Evolutionary conservation across 2,888 invertebrate species (phyloP).

Genomic region (Selenia dentaria): DNA sequence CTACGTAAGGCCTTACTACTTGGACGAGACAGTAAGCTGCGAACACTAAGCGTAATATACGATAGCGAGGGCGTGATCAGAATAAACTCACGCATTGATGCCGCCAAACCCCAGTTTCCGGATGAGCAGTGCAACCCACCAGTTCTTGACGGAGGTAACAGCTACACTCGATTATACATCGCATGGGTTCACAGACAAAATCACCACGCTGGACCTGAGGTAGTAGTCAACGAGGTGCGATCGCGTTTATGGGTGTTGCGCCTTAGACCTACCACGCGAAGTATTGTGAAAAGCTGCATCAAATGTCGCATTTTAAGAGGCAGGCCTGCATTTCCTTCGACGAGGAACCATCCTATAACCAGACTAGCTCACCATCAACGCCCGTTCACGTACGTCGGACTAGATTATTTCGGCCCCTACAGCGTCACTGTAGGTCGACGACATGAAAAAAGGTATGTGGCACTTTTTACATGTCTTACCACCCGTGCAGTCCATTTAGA

Average conservation of each 20-base stretch:
- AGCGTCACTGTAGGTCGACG: constrained; percentile 19
- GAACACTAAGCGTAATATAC: background rate
- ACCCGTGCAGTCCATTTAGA: background rate
- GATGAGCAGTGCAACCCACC: background rate
- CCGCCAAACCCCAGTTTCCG: background rate
- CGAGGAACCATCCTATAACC: background rate
- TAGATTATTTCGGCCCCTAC: constrained; percentile 29
- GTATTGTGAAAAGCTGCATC: constrained; percentile 15
- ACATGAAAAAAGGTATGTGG: constrained; percentile 12
- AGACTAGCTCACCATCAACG: constrained; percentile 13
- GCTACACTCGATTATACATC: constrained; percentile 2
- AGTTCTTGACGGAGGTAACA: constrained; percentile 8
- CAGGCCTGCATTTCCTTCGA: constrained; percentile 1
- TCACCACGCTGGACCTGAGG: constrained; percentile 7
- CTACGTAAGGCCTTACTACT: background rate
- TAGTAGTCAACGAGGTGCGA: constrained; percentile 6
- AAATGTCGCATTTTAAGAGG: constrained; percentile 9
- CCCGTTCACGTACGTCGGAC: constrained; percentile 22
- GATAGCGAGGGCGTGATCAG: constrained; percentile 3
- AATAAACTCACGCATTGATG: background rate
- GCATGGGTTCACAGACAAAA: constrained; percentile 4
- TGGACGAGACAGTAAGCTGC: background rate
- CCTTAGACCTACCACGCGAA: background rate
- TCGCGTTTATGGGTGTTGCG: constrained; percentile 4
- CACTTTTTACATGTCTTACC: background rate